Percentiles rank a stretch among this genome's conserved stretches.
Evolutionary conservation across 1,140 invertebrate genomes (phyloP).

Genomic region (Zaprionus lachaisei): DNA sequence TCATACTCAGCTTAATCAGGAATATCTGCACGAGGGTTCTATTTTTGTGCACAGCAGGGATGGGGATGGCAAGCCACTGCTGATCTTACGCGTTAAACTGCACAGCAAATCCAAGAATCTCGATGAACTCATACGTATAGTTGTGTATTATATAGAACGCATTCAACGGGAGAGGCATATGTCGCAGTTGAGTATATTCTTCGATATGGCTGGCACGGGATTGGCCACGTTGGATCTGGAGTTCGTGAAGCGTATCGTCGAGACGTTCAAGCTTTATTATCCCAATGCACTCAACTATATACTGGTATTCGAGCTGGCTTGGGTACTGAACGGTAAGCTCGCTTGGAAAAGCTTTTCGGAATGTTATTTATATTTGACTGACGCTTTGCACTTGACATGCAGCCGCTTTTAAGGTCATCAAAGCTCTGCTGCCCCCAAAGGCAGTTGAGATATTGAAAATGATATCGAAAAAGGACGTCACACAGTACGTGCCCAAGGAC

Average conservation of each 20-base stretch:
- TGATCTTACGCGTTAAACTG: conserved; percentile 91
- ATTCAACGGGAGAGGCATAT: conserved; percentile 91
- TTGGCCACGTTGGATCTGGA: conserved; percentile 95
- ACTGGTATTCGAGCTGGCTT: conserved; percentile 97
- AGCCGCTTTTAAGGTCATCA: conserved; percentile 97
- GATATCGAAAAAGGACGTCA: conserved; percentile 91
- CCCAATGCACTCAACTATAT: conserved; percentile 96
- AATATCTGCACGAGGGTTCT: conserved; percentile 91
- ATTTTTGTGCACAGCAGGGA: conserved; percentile 91
- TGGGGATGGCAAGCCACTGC: conserved; percentile 90
- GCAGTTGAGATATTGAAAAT: conserved; percentile 96
- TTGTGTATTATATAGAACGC: conserved; percentile 95
- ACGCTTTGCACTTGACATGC: conserved; percentile 23
- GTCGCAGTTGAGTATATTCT: conserved; percentile 92
- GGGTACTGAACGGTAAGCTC: conserved; percentile 93
- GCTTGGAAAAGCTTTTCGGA: background rate
- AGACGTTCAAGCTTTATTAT: conserved; percentile 95
- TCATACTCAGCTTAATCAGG: conserved; percentile 88
- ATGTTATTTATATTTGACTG: conserved; percentile 11
- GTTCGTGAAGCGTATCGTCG: conserved; percentile 93
- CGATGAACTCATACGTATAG: conserved; percentile 90
- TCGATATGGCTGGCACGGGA: conserved; percentile 95
- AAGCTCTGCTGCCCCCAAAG: conserved; percentile 94
- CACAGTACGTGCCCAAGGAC: conserved; percentile 90
- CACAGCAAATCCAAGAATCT: conserved; percentile 90